phyloP scores from a whole-genome alignment of 2,797 vertebrate genomes.

The Acanthurus tractus region DNA sequence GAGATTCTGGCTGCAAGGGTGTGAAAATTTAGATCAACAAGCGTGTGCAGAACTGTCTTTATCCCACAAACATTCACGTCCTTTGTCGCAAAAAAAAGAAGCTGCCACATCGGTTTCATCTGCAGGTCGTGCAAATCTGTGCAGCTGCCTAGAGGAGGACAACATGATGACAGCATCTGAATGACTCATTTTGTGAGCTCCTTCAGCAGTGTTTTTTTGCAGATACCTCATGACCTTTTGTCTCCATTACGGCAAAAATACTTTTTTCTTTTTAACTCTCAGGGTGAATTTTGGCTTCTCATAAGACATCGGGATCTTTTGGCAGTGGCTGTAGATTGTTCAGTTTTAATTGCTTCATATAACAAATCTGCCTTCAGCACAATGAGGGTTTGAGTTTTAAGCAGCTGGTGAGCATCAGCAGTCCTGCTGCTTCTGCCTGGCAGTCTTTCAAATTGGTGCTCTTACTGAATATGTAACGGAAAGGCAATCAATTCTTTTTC shows the following conservation, averaged over 20 bases:
- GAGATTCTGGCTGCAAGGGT: not conserved
- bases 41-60: not conserved
- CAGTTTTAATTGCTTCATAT: slow-evolving; percentile 11
- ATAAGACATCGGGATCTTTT: not conserved
- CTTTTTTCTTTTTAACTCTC: not conserved
- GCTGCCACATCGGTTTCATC: not conserved
- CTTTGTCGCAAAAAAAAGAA: slow-evolving; percentile 3
- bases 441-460: slow-evolving; percentile 23
- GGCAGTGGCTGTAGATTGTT: not conserved
- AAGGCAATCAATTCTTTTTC: slow-evolving; percentile 20
- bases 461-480: slow-evolving; percentile 2
- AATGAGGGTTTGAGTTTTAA: not conserved
- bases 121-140: not conserved
- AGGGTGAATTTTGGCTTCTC: not conserved
- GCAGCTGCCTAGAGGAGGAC: not conserved
- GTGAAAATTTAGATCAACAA: slow-evolving; percentile 8
- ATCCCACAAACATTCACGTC: slow-evolving; percentile 2
- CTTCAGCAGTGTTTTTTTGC: not conserved
- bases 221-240: slow-evolving; percentile 23
- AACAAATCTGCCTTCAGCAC: slow-evolving; percentile 1
- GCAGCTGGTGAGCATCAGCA: slow-evolving; percentile 1
- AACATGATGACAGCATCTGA: slow-evolving; percentile 3
- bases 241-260: not conserved
- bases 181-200: slow-evolving; percentile 18
- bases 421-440: not conserved